These are phyloP conservation scores for Leptopilina drosophilae DNA, from an alignment of 2,888 invertebrate species.

Conservation along the genomic window DNA sequence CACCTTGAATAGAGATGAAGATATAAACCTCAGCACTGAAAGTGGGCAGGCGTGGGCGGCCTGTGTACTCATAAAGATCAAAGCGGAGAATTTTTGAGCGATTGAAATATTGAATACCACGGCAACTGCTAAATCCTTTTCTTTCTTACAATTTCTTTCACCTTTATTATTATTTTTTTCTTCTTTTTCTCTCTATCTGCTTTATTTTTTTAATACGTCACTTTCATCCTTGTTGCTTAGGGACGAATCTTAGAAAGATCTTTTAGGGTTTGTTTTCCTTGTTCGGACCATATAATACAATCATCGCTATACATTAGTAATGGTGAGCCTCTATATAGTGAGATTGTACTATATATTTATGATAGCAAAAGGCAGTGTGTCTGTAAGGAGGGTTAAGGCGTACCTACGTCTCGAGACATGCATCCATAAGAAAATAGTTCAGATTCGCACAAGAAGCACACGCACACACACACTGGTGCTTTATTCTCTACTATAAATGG, in stretches of 20 bases:
- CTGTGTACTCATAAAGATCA: slow-evolving; percentile 66
- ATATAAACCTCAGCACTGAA: slow-evolving; percentile 59
- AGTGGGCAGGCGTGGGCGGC: slow-evolving; percentile 67
- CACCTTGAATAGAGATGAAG: slow-evolving; percentile 67
- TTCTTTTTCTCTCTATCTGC: background rate
- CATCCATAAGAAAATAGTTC: background rate
- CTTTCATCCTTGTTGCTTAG: background rate
- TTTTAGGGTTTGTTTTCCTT: background rate
- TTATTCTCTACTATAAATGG: background rate
- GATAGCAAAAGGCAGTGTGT: too few relatives aligned
- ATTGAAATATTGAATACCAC: slow-evolving; percentile 67
- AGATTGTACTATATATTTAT: too few relatives aligned
- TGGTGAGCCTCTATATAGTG: too few relatives aligned
- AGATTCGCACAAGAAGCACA: slow-evolving; percentile 4
- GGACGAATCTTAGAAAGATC: background rate
- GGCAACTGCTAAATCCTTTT: slow-evolving; percentile 61
- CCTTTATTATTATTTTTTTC: slow-evolving; percentile 19
- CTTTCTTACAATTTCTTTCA: slow-evolving; percentile 45
- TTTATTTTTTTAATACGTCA: background rate
- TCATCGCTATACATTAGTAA: too few relatives aligned
- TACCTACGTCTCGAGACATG: background rate
- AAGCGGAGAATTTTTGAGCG: slow-evolving; percentile 61
- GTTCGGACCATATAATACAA: background rate
- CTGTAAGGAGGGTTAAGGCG: background rate
- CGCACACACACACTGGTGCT: background rate